Base-by-base conservation (phyloP, 2,113 vertebrate genomes). In the Phalacrocorax pelagicus region DNA sequence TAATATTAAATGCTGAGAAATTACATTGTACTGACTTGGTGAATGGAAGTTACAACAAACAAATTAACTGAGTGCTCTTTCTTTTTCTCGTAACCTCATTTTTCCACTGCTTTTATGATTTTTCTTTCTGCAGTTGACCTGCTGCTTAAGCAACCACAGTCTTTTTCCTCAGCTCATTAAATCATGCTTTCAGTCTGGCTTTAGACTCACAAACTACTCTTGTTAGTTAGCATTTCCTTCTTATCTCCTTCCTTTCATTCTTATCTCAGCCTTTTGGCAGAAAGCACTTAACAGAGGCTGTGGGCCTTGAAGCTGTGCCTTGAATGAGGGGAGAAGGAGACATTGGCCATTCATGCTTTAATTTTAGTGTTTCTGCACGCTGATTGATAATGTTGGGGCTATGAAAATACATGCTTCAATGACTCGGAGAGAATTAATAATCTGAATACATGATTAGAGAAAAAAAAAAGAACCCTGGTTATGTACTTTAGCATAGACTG, bases 171-270 rank as follows among this genome's bases (percentile, higher is more conserved):
- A 21, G n/a, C 55, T 95, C 77, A 62, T 87, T 94, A 91, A 93
- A 79, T 81, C 9, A 38, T 36, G 52, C 51, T 89, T 88, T 88
- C 77, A 52, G 17, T 69, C 73, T 75, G 47, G 65, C 36, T 92
- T 92, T 85, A 79, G 61, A 71, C 40, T 84, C 49, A 63, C 47
- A 74, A 94, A 72, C 57, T 67, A 29, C 20, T 88, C 40, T 84
- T 58, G 38, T 75, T 69, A 79, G 59, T 67, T 66, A 72, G 38
- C 3, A 26, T 87, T 94, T 96, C 70, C 59, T 81, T 81, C 83
- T 93, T 91, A 89, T 82, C 66, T 85, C 42, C 34, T 85, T 84
- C 29, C 65, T 94, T 95, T 94, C 77, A 78, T 81, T 94, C 77
- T 89, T 97, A 59, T 89, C 80, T 94, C 42, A 61, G 10, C 70